Conservation (phyloP, 2,797 vertebrate genomes). For the Xenops minutus region DNA sequence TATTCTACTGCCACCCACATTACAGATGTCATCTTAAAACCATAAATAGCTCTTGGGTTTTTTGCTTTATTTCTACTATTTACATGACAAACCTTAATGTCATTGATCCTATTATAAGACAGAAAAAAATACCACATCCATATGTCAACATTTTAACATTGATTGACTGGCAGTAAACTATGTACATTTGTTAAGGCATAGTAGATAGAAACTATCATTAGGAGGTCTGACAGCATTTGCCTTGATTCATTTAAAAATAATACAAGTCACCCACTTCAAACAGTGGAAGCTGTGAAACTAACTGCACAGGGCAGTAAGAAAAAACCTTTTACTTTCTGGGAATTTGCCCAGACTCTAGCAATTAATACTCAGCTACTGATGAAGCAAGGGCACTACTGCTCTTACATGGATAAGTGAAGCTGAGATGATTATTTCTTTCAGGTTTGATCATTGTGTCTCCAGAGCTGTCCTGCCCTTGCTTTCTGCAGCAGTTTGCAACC, state of each 20-base stretch:
- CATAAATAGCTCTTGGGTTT: background rate
- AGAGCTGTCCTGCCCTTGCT: background rate
- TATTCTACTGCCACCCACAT: conserved; percentile 44
- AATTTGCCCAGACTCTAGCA: background rate
- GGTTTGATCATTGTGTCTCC: background rate
- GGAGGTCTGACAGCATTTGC: background rate
- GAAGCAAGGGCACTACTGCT: background rate
- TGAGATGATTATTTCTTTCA: background rate
- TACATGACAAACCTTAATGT: conserved; percentile 49
- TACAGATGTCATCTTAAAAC: conserved; percentile 34
- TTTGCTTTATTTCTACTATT: conserved; percentile 51
- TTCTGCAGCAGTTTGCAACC: background rate
- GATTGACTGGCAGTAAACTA: conserved; percentile 12
- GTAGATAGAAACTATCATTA: background rate
- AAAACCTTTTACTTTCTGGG: background rate
- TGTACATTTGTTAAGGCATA: background rate
- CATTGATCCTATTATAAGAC: conserved; percentile 39
- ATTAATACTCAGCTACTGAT: background rate
- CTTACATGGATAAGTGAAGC: background rate
- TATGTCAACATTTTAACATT: background rate
- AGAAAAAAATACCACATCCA: conserved; percentile 47
- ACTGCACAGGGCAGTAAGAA: background rate
- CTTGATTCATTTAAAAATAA: background rate
- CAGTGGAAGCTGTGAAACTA: background rate
- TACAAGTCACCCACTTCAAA: background rate